Conservation (phyloP, 2,888 invertebrate species). For the Pollenia labialis region DNA sequence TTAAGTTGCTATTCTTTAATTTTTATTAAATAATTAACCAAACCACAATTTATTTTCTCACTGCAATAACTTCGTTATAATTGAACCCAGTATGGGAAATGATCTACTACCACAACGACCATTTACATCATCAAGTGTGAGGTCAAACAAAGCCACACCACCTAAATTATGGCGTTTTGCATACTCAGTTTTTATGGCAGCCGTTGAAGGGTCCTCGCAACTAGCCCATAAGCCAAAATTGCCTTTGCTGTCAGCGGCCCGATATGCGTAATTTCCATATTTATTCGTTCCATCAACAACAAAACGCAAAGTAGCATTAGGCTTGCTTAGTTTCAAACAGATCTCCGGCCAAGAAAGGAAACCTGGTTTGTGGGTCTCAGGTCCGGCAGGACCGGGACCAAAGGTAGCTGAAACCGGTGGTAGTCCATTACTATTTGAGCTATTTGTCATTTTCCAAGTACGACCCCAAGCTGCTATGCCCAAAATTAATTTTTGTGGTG, state of each 20-base stretch:
- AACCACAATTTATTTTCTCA: constrained; percentile 28
- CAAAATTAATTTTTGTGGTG: constrained; percentile 88
- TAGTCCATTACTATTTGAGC: constrained; percentile 90
- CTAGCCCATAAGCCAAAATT: constrained; percentile 91
- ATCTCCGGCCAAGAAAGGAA: constrained; percentile 91
- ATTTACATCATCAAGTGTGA: constrained; percentile 92
- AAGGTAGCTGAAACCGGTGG: constrained; percentile 89
- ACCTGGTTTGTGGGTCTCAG: constrained; percentile 89
- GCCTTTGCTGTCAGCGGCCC: constrained; percentile 87
- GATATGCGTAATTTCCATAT: constrained; percentile 92
- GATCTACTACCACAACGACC: constrained; percentile 92
- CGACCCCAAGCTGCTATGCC: constrained; percentile 90
- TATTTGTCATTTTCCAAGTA: constrained; percentile 90
- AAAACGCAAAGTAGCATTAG: constrained; percentile 87
- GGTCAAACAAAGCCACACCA: constrained; percentile 90
- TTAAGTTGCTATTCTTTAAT: too few relatives aligned
- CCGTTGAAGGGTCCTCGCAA: constrained; percentile 92
- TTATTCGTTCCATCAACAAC: constrained; percentile 92
- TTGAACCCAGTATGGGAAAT: constrained; percentile 90
- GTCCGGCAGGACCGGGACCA: constrained; percentile 89
- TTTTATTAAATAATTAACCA: not conserved
- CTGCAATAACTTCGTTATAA: constrained; percentile 85
- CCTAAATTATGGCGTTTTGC: constrained; percentile 90
- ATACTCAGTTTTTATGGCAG: constrained; percentile 90
- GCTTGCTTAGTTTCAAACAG: constrained; percentile 84